These are phyloP conservation scores for Todiramphus saurophagus DNA, from an alignment of 2,113 vertebrate species.

Conservation along the genomic window DNA sequence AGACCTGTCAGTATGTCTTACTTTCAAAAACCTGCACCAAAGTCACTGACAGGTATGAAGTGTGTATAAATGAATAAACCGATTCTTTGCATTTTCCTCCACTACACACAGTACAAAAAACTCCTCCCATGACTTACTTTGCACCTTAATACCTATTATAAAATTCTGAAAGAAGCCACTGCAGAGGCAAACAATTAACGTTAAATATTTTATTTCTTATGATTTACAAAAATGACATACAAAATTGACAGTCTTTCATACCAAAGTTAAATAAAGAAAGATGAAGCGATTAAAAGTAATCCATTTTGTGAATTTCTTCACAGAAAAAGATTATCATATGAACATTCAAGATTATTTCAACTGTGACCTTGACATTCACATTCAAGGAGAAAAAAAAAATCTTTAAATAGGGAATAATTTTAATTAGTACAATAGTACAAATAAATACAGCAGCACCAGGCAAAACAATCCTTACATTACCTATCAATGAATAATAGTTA, in stretches of 20 bases:
- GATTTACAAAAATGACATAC: conserved; percentile 52
- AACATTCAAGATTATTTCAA: conserved; percentile 51
- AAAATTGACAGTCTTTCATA: conserved; percentile 45
- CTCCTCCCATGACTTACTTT: neutral
- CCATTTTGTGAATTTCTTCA: neutral
- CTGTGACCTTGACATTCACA: conserved; percentile 25
- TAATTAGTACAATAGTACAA: conserved; percentile 25
- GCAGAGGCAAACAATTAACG: neutral
- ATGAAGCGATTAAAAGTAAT: conserved; percentile 35
- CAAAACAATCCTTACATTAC: neutral
- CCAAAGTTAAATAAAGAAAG: conserved; percentile 21
- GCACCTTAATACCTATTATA: neutral
- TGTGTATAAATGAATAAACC: neutral
- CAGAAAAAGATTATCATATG: conserved; percentile 1
- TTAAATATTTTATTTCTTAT: conserved; percentile 43
- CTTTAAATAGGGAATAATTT: conserved; percentile 26
- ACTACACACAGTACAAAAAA: neutral
- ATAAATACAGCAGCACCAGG: conserved; percentile 30
- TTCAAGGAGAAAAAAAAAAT: conserved; percentile 24
- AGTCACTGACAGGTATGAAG: neutral
- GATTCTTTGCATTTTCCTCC: neutral
- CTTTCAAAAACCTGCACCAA: neutral
- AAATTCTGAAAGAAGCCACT: conserved; percentile 18
- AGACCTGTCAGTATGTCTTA: neutral
- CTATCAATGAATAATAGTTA: neutral